Evolutionary conservation across 2,888 invertebrate species (phyloP).

Genomic region (Torymus tubicola): DNA sequence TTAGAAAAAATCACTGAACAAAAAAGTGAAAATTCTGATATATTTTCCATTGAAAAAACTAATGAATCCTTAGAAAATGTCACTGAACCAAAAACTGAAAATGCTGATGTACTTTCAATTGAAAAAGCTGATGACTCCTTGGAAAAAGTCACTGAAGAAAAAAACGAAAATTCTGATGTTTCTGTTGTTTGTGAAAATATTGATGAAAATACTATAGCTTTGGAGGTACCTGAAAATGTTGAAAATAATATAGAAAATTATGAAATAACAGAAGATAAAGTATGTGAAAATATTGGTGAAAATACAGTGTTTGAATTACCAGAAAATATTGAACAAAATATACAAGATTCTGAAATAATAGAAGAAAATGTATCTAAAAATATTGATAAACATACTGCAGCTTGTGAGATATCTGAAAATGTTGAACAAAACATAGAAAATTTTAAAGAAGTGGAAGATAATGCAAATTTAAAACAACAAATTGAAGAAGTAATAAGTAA

Average conservation of each 20-base stretch:
- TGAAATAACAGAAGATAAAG: not conserved
- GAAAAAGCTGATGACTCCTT: too few species aligned
- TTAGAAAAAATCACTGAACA: too few species aligned
- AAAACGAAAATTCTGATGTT: too few species aligned
- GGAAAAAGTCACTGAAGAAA: too few species aligned
- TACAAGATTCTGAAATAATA: not conserved
- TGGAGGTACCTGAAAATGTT: too few species aligned
- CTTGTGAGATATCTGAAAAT: constrained; percentile 8
- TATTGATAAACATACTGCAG: not conserved
- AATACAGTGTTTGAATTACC: constrained; percentile 2
- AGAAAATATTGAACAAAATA: too few species aligned
- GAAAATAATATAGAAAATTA: too few species aligned
- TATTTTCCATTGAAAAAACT: constrained; percentile 2
- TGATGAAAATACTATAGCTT: not conserved
- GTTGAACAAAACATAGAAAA: constrained; percentile 9
- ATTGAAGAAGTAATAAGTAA: not conserved
- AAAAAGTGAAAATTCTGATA: too few species aligned
- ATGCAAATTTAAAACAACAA: constrained; percentile 1
- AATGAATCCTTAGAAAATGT: too few species aligned
- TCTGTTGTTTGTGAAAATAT: not conserved
- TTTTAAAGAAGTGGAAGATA: not conserved
- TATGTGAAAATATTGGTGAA: not conserved
- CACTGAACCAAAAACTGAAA: too few species aligned
- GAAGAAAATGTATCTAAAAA: constrained; percentile 4
- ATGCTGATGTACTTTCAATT: not conserved